Conservation (phyloP, 2,113 vertebrate genomes). For the Cheilinus undulatus region DNA sequence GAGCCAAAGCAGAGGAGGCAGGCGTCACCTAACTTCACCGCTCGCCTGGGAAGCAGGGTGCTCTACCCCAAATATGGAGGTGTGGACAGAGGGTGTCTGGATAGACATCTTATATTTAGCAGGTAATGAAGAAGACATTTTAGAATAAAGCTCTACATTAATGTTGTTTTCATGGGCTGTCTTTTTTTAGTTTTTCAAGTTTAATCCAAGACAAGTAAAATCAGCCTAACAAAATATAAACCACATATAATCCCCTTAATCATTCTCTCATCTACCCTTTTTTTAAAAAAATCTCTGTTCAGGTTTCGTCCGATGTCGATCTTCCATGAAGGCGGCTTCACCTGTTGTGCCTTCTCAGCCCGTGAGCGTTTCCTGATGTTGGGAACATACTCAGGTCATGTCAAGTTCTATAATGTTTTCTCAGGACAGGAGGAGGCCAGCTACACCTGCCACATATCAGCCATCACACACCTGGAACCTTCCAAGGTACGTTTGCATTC, state of each 20-base stretch:
- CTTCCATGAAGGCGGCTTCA: conserved; percentile 94
- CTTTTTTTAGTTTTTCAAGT: no score
- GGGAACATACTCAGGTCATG: conserved; percentile 92
- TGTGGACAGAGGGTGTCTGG: conserved; percentile 94
- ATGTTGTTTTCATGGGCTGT: no score
- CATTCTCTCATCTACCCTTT: neutral
- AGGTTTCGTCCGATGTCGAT: conserved; percentile 96
- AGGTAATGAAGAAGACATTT: conserved; percentile 80
- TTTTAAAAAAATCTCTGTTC: conserved; percentile 37
- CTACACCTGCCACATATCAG: conserved; percentile 94
- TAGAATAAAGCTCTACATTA: neutral
- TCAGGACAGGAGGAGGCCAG: conserved; percentile 94
- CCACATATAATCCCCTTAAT: neutral
- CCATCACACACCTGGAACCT: conserved; percentile 95
- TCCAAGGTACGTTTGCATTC: conserved; percentile 85
- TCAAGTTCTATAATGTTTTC: conserved; percentile 95
- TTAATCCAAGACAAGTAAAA: no score
- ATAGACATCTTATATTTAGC: conserved; percentile 96
- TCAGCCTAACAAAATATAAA: neutral
- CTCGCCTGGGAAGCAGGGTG: conserved; percentile 90
- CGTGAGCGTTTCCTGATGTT: conserved; percentile 95
- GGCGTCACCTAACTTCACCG: conserved; percentile 94
- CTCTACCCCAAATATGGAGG: conserved; percentile 94
- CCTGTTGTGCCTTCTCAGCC: conserved; percentile 95
- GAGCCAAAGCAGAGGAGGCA: conserved; percentile 96